Conservation (phyloP, 2,113 vertebrate species). For the Eudyptes chrysolophus region DNA sequence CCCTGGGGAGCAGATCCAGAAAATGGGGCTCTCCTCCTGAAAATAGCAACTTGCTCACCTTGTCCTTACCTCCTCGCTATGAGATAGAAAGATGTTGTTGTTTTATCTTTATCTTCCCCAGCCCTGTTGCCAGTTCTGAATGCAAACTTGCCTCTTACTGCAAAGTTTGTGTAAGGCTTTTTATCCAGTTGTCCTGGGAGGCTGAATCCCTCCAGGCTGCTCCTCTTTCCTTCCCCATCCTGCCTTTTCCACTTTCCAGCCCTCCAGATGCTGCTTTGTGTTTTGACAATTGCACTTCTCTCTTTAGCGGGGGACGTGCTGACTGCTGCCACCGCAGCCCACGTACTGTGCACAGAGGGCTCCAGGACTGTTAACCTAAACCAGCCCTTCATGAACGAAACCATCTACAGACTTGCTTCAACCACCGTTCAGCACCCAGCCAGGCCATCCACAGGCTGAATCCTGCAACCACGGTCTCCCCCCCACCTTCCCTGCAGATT, state of each 20-base stretch:
- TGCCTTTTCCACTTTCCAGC: not conserved
- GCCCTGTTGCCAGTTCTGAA: not conserved
- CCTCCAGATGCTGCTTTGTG: not conserved
- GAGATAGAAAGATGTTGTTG: not conserved
- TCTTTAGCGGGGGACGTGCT: not conserved
- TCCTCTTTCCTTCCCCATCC: not conserved
- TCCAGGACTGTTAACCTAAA: not conserved
- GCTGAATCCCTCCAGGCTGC: not conserved
- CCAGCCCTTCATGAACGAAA: not conserved
- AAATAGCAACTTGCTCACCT: not conserved
- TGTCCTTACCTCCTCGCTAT: not conserved
- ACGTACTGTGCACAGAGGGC: rapidly evolving
- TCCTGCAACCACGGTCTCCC: not conserved
- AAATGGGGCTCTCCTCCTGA: not conserved
- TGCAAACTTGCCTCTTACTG: not conserved
- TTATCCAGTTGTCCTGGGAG: not conserved
- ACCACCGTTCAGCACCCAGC: not conserved
- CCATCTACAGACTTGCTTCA: not conserved
- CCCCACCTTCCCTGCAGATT: not conserved
- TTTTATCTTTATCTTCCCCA: not conserved
- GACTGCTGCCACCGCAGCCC: not conserved
- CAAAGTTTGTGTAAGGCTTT: not conserved
- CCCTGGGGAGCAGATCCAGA: not conserved
- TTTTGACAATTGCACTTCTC: not conserved
- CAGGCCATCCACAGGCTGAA: not conserved